Evolutionary conservation across 2,113 vertebrate species (phyloP), one percentile per base, ranked within the genome.

Genomic region (Myrmecophaga tridactyla): DNA sequence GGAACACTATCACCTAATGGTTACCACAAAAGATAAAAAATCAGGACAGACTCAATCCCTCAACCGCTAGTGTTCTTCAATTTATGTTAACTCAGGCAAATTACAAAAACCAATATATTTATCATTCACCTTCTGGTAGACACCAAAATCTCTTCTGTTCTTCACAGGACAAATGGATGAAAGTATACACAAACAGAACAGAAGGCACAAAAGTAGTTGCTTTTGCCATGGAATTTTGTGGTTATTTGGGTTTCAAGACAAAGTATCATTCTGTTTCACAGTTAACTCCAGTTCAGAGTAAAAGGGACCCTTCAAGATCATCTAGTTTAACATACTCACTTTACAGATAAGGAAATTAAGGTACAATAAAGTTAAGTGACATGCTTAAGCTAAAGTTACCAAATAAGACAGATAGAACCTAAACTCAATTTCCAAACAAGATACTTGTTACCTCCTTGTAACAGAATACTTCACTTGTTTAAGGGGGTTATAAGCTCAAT

Each of bases 21-120:
- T 56, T 82, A 63, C 18, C n/a, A 92, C 7, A 48, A n/a, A 62
- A 31, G 5, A 92, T 31, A 46, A 85, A 88, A 27, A 78, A 60
- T 82, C 29, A 67, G 86, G 82, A 94, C n/a, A 94, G 41, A 89
- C 34, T 86, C 41, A 81, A 20, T n/a, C n/a, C n/a, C n/a, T n/a
- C n/a, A n/a, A n/a, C n/a, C n/a, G n/a, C 18, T 76, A 92, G 36
- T 63, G 23, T 8, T 62, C 41, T 53, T 81, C 48, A 92, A 76
- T 56, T 95, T 25, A 62, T 20, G 20, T 23, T 67, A 62, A 75
- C 46, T 76, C 41, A 85, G 63, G 58, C 46, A 84, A 93, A 90
- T 48, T 86, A 83, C 51, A 39, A 89, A 88, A 94, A 85, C 25
- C 29, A 82, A 82, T n/a, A 10, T 62, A 86, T 34, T 48, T 88